Percentiles rank a stretch among this genome's conserved stretches.
phyloP scores from a whole-genome alignment of 1,140 invertebrate species.

The Lerema accius region DNA sequence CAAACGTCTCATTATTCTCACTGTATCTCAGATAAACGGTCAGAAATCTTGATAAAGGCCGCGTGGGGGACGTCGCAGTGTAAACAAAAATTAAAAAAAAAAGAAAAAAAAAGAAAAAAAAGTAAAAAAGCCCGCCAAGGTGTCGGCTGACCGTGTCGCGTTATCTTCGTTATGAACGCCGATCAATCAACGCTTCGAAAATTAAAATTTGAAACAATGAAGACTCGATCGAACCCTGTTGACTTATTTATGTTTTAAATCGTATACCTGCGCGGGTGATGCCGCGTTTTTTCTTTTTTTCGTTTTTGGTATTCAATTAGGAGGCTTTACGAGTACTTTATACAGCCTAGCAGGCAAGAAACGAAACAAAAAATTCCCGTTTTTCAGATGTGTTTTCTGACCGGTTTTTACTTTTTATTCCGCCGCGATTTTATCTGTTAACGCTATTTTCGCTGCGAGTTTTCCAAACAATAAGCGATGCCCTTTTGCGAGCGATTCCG shows the following conservation, averaged over 20 bases:
- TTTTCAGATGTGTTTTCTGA: slow-evolving; percentile 27
- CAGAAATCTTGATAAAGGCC: slow-evolving; percentile 64
- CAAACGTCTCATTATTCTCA: slow-evolving; percentile 29
- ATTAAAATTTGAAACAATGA: slow-evolving; percentile 69
- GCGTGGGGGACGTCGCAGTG: too few relatives aligned
- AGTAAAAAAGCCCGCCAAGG: slow-evolving; percentile 44
- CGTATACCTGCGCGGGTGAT: slow-evolving; percentile 35
- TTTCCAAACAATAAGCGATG: background rate
- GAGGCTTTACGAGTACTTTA: slow-evolving; percentile 33
- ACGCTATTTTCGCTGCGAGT: slow-evolving; percentile 1
- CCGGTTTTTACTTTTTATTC: slow-evolving; percentile 9
- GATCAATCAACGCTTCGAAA: slow-evolving; percentile 68
- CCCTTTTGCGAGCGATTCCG: background rate
- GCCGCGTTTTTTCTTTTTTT: slow-evolving; percentile 33
- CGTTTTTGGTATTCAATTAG: slow-evolving; percentile 34
- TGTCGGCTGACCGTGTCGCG: slow-evolving; percentile 58
- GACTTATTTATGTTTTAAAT: slow-evolving; percentile 30
- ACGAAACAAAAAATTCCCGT: slow-evolving; percentile 9
- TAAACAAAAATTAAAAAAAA: too few relatives aligned
- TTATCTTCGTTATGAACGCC: slow-evolving; percentile 57
- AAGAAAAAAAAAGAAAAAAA: too few relatives aligned
- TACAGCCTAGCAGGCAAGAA: slow-evolving; percentile 30
- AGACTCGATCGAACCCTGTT: slow-evolving; percentile 40
- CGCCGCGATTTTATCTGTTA: slow-evolving; percentile 17
- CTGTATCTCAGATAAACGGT: slow-evolving; percentile 39